phyloP scores from a whole-genome alignment of 2,113 vertebrate species.

The Catharus fuscescens region DNA sequence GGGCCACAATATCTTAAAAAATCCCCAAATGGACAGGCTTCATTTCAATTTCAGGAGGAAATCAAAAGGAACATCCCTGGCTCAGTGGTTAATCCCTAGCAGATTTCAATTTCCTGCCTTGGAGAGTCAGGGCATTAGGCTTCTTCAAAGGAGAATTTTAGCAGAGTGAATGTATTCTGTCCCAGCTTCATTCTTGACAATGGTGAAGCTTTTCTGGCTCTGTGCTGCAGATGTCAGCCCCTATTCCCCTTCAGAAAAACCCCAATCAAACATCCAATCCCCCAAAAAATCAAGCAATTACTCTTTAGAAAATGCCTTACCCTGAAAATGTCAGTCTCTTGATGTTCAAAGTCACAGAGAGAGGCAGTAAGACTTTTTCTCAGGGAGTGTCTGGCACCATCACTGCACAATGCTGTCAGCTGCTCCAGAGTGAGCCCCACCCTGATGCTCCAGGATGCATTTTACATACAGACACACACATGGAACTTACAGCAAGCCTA shows the following conservation, averaged over 20 bases:
- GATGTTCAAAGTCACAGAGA: not conserved
- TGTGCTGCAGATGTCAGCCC: not conserved
- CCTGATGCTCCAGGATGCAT: not conserved
- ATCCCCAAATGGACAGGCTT: not conserved
- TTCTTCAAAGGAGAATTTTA: not conserved
- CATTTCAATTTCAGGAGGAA: constrained; percentile 9
- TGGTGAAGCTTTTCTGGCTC: not conserved
- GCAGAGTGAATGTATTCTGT: not conserved
- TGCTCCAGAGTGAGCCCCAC: not conserved
- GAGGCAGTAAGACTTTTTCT: rapidly evolving
- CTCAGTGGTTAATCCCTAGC: not conserved
- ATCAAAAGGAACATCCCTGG: constrained; percentile 5
- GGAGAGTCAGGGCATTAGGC: not conserved
- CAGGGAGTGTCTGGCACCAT: not conserved
- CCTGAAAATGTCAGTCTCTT: not conserved
- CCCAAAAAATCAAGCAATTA: not conserved
- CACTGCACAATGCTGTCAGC: rapidly evolving
- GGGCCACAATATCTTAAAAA: not conserved
- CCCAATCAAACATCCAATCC: not conserved
- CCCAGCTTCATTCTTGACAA: not conserved
- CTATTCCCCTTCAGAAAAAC: rapidly evolving
- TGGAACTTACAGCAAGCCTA: not conserved
- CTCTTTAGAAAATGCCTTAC: not conserved
- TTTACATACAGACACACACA: not conserved
- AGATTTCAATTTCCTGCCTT: constrained; percentile 31